Percentiles rank a stretch among this genome's conserved stretches.
Conservation (phyloP, 2,888 invertebrate species). For the Andricus quercusramuli region DNA sequence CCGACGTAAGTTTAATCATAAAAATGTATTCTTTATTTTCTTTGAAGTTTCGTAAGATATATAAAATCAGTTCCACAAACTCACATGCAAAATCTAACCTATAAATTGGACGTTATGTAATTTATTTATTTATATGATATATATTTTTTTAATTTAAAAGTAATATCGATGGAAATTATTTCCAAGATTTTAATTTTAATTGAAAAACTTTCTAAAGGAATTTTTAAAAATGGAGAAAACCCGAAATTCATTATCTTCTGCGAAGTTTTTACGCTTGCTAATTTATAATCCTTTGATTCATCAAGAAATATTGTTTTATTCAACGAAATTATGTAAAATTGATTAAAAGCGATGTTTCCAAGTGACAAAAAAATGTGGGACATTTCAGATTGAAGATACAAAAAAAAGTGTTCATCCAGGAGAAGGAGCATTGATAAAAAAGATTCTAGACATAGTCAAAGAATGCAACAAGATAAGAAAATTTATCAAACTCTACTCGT, state of each 20-base stretch:
- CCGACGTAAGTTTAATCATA: conserved; percentile 66
- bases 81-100: not conserved
- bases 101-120: not conserved
- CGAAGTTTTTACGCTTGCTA: too few species aligned
- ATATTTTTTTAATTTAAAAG: not conserved
- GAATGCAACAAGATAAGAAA: conserved; percentile 83
- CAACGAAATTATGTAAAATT: too few species aligned
- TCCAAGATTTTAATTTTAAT: not conserved
- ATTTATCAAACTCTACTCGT: conserved; percentile 80
- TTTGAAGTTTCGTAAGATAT: too few species aligned
- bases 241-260: too few species aligned
- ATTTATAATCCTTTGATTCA: too few species aligned
- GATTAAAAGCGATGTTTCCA: too few species aligned
- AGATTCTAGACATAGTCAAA: conserved; percentile 83
- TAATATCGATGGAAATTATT: not conserved
- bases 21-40: too few species aligned
- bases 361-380: not conserved
- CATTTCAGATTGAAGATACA: conserved; percentile 74
- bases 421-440: conserved; percentile 82
- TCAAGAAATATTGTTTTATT: too few species aligned
- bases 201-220: not conserved
- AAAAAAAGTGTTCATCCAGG: conserved; percentile 83
- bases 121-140: not conserved
- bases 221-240: too few species aligned
- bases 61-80: not conserved